Evolutionary conservation across 1,140 invertebrate species (phyloP), one percentile per base, ranked within the genome.

Genomic region (Drosophila biarmipes): DNA sequence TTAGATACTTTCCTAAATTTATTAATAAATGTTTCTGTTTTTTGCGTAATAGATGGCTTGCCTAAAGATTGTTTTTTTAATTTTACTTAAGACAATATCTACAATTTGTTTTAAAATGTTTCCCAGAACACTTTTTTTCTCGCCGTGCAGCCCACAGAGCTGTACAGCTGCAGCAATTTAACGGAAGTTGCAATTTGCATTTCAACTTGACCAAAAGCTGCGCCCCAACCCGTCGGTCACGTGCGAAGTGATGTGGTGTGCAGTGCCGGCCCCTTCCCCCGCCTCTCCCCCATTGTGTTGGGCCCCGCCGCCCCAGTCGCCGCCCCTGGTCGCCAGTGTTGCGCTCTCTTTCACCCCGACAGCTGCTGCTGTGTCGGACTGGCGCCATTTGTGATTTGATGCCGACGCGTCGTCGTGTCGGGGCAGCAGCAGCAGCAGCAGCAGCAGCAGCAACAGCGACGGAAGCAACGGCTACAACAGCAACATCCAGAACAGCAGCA

Each of bases 101-200:
- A n/a, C n/a, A n/a, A n/a, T n/a, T n/a, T n/a, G n/a, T n/a, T n/a
- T n/a, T n/a, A n/a, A n/a, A n/a, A n/a, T n/a, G n/a, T n/a, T n/a
- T n/a, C n/a, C n/a, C n/a, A 0, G 1, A 24, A 0, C 40, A 2
- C 35, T 1, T 4, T 10, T 40, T 46, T 31, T 66, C 31, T 34
- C 64, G 4, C 21, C 14, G 29, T 29, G 63, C 15, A 48, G 11
- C 19, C n/a, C 38, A 35, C 55, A 56, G 21, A 53, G 40, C 61
- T 54, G 56, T 57, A 51, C 73, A 66, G 61, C 71, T 76, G 59
- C 56, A 56, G 73, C 74, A 77, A 86, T 86, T 86, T 86, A 86
- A 86, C 81, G 81, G 78, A 86, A 87, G 81, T 86, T 87, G 73
- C 81, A 87, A 81, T 86, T 86, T 86, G 82, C 81, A 86, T 86